Conservation (phyloP, 2,797 vertebrate species). For the Micromesistius poutassou region DNA sequence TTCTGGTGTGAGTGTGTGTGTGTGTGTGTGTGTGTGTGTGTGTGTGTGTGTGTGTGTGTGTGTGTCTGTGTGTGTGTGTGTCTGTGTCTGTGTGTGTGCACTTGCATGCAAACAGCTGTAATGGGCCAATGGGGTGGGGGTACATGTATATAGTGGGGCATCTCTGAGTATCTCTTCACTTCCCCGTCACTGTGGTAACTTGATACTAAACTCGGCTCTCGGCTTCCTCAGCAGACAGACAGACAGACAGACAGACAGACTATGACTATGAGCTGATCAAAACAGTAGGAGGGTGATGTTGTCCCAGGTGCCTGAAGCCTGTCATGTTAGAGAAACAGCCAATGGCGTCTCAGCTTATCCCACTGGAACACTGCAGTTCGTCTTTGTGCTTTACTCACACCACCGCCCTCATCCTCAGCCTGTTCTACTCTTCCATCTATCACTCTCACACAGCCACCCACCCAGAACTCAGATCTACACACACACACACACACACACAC, state of each 20-base stretch:
- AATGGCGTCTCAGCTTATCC: not conserved
- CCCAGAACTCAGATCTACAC: not conserved
- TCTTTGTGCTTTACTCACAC: not conserved
- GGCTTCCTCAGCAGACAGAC: not conserved
- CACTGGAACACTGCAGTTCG: not conserved
- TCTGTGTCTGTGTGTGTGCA: not conserved
- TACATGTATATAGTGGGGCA: not conserved
- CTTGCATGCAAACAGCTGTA: constrained; percentile 10
- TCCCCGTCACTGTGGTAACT: not conserved
- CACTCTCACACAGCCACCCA: not conserved
- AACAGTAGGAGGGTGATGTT: not conserved
- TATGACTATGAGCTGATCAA: not conserved
- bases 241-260: constrained; percentile 3
- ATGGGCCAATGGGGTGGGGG: not conserved
- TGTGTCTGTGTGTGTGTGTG: not conserved
- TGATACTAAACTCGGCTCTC: not conserved
- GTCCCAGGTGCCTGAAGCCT: not conserved
- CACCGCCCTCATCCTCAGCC: not conserved
- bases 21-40: not conserved
- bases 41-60: too few relatives aligned
- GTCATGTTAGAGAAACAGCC: not conserved
- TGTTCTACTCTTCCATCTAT: not conserved
- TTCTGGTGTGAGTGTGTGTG: constrained; percentile 18
- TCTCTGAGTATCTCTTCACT: not conserved
- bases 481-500: constrained; percentile 20